phyloP scores from a whole-genome alignment of 2,888 invertebrate species.

The Furcula furcula region DNA sequence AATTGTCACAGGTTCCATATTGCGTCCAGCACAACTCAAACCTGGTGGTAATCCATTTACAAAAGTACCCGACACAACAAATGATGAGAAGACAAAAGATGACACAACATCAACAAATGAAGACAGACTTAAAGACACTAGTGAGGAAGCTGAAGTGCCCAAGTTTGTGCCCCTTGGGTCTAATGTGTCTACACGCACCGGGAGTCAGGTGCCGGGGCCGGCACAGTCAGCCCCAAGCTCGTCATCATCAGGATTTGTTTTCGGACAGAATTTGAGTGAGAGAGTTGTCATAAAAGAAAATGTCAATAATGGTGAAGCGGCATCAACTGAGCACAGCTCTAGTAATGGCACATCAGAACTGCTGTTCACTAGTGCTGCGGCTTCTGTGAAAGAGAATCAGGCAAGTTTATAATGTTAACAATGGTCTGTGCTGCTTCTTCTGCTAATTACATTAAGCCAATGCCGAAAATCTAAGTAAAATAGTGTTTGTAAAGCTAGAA shows the following conservation, averaged over 20 bases:
- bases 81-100: slow-evolving; percentile 34
- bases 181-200: slow-evolving; percentile 51
- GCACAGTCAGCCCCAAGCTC: slow-evolving; percentile 54
- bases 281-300: slow-evolving; percentile 86
- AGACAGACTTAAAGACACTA: slow-evolving; percentile 51
- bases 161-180: slow-evolving; percentile 76
- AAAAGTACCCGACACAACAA: slow-evolving; percentile 43
- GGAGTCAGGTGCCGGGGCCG: slow-evolving; percentile 77
- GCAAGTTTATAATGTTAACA: no score
- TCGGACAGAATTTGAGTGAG: slow-evolving; percentile 95
- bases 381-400: slow-evolving; percentile 76
- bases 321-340: slow-evolving; percentile 59
- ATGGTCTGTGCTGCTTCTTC: no score
- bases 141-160: slow-evolving; percentile 57
- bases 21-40: slow-evolving; percentile 71
- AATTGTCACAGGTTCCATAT: slow-evolving; percentile 58
- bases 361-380: slow-evolving; percentile 88
- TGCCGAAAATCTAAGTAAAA: no score
- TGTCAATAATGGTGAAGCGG: slow-evolving; percentile 73
- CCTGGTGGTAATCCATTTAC: slow-evolving; percentile 63
- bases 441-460: no score
- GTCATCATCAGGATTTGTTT: slow-evolving; percentile 88
- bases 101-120: slow-evolving; percentile 34
- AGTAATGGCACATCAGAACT: slow-evolving; percentile 85
- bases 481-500: no score